These are phyloP conservation scores for Caenorhabditis imperialis DNA, from an alignment of 2,888 invertebrate species.

Conservation along the genomic window DNA sequence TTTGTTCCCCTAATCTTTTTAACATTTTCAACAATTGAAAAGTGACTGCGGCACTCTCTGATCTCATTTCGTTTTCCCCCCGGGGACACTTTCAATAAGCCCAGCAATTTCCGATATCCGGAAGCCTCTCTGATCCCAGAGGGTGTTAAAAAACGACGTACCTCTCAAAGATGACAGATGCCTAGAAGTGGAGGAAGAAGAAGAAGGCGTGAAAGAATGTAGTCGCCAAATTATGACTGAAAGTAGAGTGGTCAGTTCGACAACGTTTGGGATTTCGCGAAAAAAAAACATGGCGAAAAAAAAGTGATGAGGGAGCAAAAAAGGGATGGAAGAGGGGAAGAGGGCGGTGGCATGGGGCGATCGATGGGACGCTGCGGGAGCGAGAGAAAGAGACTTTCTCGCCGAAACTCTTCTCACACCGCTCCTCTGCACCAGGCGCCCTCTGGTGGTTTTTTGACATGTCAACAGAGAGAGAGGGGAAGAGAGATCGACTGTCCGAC, in stretches of 20 bases:
- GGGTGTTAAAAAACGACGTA: not conserved
- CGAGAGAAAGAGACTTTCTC: not conserved
- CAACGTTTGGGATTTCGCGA: too few relatives aligned
- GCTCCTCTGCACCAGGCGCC: slow-evolving; percentile 9
- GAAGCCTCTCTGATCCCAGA: too few relatives aligned
- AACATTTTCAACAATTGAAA: too few relatives aligned
- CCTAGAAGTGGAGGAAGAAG: not conserved
- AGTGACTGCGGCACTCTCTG: too few relatives aligned
- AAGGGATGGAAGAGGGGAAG: slow-evolving; percentile 3
- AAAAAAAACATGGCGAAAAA: slow-evolving; percentile 2
- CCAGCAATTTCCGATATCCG: too few relatives aligned
- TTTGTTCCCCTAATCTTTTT: too few relatives aligned
- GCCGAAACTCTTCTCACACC: slow-evolving; percentile 23
- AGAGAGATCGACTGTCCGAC: slow-evolving; percentile 1
- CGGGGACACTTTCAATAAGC: too few relatives aligned
- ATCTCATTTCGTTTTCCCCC: too few relatives aligned
- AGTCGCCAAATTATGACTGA: slow-evolving; percentile 10
- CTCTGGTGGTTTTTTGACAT: slow-evolving; percentile 11
- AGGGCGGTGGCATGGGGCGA: slow-evolving; percentile 2
- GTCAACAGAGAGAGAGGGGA: slow-evolving; percentile 8
- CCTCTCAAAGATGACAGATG: slow-evolving; percentile 6
- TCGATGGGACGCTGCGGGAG: slow-evolving; percentile 8
- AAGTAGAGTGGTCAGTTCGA: not conserved
- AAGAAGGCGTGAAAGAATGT: not conserved
- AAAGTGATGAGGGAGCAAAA: slow-evolving; percentile 19